Conservation (phyloP, 2,888 invertebrate species). For the Balanococcus diminutus region DNA sequence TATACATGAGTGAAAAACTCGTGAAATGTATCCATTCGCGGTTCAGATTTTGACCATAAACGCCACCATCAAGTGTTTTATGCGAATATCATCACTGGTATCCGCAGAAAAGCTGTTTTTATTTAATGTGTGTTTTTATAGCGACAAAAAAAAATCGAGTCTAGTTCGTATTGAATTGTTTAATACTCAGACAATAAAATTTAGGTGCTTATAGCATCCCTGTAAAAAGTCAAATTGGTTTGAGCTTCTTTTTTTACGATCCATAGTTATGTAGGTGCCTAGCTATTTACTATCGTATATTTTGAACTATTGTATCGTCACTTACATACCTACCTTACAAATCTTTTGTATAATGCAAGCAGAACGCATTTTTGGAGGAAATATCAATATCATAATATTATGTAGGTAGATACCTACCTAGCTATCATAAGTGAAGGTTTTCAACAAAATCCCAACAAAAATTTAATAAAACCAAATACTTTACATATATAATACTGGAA, state of each 20-base stretch:
- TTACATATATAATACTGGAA: no score
- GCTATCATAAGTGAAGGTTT: no score
- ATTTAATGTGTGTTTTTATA: conserved; percentile 8
- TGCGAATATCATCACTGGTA: conserved; percentile 11
- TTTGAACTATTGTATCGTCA: no score
- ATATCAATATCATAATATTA: no score
- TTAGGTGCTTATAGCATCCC: background rate
- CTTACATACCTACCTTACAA: no score
- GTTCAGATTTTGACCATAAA: conserved; percentile 22
- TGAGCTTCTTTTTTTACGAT: background rate
- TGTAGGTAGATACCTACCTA: no score
- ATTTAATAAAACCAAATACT: no score
- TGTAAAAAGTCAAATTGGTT: background rate
- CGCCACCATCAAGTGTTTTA: conserved; percentile 4
- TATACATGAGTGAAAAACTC: background rate
- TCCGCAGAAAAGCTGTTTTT: background rate
- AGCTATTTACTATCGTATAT: no score
- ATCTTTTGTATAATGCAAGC: no score
- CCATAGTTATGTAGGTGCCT: no score
- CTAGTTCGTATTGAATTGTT: background rate
- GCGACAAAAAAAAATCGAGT: background rate
- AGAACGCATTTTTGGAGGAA: no score
- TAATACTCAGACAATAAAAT: background rate
- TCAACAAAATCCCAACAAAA: no score
- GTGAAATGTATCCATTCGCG: background rate